Base-by-base conservation (phyloP, 2,888 invertebrate genomes). In the Tuberolachnus salignus region DNA sequence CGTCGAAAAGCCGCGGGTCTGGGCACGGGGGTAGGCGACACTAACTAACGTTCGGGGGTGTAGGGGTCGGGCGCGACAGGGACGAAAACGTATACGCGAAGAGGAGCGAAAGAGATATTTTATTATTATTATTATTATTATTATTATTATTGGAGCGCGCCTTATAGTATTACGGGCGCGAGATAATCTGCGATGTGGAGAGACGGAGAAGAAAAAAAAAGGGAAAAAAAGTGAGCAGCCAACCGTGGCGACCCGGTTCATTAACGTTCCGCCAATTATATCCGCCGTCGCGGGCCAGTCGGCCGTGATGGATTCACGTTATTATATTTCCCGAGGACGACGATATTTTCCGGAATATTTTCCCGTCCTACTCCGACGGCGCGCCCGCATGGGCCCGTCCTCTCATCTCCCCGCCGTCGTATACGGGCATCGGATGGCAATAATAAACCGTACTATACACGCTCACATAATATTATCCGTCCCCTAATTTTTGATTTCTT, bases 261-360 rank as follows among this genome's bases (percentile, higher is more conserved):
- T 78, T 78, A 78, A 78, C 78, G 78, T 78, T 78, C 59, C 78
- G 78, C 78, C 78, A 78, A 78, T 78, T 78, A 78, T 78, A 69
- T 78, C 67, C 78, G 78, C 78, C 78, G 78, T 51, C 67, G 78
- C 26, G 67, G 67, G 59, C 21, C 78, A 78, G 59, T 61, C 78
- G 78, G 34, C 78, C 67, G 78, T 78, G 69, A 78, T 69, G 78
- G 78, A 69, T 78, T 78, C 78, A 59, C 78, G 51, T 78, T 78
- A 69, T 78, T 69, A 69, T 78, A 69, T 78, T 59, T 78, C 51
- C 57, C 34, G 75, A 67, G 67, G 69, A 59, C 49, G 69, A 59
- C 49, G 78, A 78, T 78, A 78, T 78, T 78, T 78, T 69, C 78
- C 69, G 78, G 78, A 78, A 78, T 78, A 78, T 78, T 78, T 78